Evolutionary conservation across 2,888 invertebrate genomes (phyloP).

Genomic region (Zygaena filipendulae): DNA sequence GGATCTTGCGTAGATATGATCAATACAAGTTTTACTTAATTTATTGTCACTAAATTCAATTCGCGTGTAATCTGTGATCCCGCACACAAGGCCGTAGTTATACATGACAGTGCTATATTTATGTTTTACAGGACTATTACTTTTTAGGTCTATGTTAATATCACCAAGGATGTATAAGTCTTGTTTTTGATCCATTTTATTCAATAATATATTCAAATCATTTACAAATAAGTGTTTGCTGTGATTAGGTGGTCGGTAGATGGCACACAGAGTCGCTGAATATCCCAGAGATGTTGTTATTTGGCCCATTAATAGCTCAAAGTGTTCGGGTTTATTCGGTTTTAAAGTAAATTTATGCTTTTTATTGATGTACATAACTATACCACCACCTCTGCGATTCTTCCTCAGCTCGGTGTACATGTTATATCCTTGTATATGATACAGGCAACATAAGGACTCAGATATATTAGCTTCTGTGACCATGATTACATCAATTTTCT

Average conservation of each 20-base stretch:
- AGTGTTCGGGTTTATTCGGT: too few species aligned
- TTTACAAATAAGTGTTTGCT: constrained; percentile 5
- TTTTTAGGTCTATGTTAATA: constrained; percentile 11
- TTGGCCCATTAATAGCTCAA: constrained; percentile 6
- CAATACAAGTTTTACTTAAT: constrained; percentile 10
- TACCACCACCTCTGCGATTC: constrained; percentile 10
- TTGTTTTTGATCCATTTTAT: background rate
- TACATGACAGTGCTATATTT: constrained; percentile 10
- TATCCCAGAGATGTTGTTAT: constrained; percentile 6
- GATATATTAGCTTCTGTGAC: constrained; percentile 10
- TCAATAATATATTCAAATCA: constrained; percentile 1
- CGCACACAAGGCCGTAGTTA: constrained; percentile 10
- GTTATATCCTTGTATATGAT: constrained; percentile 5
- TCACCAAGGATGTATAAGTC: constrained; percentile 10
- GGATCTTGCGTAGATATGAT: constrained; percentile 9
- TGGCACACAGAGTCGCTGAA: constrained; percentile 1
- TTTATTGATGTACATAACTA: constrained; percentile 8
- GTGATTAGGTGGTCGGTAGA: constrained; percentile 5
- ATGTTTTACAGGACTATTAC: constrained; percentile 11
- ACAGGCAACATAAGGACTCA: constrained; percentile 4
- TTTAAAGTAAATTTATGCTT: constrained; percentile 9
- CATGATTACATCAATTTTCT: constrained; percentile 4
- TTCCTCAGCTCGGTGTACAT: constrained; percentile 10
- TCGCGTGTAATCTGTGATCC: constrained; percentile 9
- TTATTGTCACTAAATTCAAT: constrained; percentile 5